Base-by-base conservation (phyloP, 2,797 vertebrate genomes). In the Acrossocheilus fasciatus region DNA sequence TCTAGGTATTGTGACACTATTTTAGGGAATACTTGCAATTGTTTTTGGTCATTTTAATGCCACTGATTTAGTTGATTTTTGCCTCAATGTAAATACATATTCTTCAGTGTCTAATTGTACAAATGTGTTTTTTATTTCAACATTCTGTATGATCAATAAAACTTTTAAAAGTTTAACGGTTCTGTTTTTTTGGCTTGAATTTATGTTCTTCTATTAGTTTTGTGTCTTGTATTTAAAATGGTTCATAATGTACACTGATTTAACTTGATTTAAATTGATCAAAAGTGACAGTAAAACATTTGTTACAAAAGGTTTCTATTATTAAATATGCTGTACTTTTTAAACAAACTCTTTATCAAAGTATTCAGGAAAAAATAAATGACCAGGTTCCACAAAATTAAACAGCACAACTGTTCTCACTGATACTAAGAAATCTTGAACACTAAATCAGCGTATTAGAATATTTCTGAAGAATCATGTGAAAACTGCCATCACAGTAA, bases 11-110 rank as follows among this genome's bases (percentile, higher is more conserved):
- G 73, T 90, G 70, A 94, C 89, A 83, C 80, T 89, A 88, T 90
- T 93, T 82, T 94, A 92, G 91, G 90, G 89, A 92, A 93, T 91
- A 66, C 75, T 74, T 77, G 86, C 86, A 90, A 76, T 92, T 89
- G 7, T 86, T 87, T 90, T 86, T 89, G 78, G 70, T 76, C 59
- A 85, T 87, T 54, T 85, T 57, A 62, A 87, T 72, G 70, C 68
- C 82, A 50, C 10, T 83, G 84, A 89, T 92, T 81, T 41, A 81
- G 34, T 68, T 92, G 91, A 92, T 87, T 88, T 74, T 43, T 74
- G 85, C 20, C 86, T 93, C 92, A 89, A 89, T 92, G 91, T 96
- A 95, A 94, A 96, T 95, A 96, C 91, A 88, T 91, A 73, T 89
- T 89, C 87, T 87, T 85, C 69, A 77, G 81, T 92, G 91, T 92